Evolutionary conservation across 2,797 vertebrate species (phyloP).

Genomic region (Catostomus latipinnis): DNA sequence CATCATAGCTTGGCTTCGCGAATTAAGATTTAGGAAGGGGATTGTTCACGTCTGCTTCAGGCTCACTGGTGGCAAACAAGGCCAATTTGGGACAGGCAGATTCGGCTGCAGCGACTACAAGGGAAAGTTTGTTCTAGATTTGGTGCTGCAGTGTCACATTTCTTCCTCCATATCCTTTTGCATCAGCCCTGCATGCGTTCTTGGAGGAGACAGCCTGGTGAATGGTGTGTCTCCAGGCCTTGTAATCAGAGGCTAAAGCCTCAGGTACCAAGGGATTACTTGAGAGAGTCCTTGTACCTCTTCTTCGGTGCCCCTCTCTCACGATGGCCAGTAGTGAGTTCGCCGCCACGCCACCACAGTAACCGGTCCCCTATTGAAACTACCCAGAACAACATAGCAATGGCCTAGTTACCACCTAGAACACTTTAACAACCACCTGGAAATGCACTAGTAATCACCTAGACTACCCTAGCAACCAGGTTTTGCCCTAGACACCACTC

Average conservation of each 20-base stretch:
- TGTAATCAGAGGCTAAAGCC: background rate
- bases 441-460: too few relatives aligned
- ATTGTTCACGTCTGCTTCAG: background rate
- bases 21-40: background rate
- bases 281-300: background rate
- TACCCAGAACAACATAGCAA: too few relatives aligned
- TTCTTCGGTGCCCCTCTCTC: background rate
- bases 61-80: background rate
- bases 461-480: too few relatives aligned
- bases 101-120: background rate
- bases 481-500: too few relatives aligned
- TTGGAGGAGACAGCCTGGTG: background rate
- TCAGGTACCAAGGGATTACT: background rate
- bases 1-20: background rate
- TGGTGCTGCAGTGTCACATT: background rate
- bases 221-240: background rate
- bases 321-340: background rate
- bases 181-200: background rate
- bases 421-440: too few relatives aligned
- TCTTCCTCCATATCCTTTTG: background rate
- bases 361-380: too few relatives aligned
- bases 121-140: background rate
- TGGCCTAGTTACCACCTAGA: too few relatives aligned
- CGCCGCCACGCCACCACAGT: background rate
- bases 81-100: slow-evolving; percentile 1